Percentiles rank a stretch among this genome's conserved stretches.
Conservation (phyloP, 2,888 invertebrate species). For the Mythimna loreyi region DNA sequence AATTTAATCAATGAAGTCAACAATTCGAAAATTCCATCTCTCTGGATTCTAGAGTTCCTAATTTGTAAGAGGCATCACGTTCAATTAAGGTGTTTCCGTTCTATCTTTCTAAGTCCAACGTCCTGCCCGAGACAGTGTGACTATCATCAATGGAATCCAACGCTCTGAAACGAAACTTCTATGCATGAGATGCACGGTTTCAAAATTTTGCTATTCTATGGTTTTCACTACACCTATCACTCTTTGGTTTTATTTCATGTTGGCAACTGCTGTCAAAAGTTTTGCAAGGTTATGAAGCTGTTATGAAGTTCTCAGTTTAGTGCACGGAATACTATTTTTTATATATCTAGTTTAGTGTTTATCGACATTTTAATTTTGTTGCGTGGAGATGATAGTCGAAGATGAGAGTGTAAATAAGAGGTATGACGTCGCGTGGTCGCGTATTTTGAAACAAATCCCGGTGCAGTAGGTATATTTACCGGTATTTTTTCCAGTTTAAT, state of each 20-base stretch:
- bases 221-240: too few relatives aligned
- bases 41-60: too few relatives aligned
- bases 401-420: slow-evolving; percentile 15
- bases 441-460: slow-evolving; percentile 11
- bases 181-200: neutral
- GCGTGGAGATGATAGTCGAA: neutral
- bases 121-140: too few relatives aligned
- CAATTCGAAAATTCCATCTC: too few relatives aligned
- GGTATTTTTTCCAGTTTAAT: neutral
- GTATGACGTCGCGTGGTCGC: neutral
- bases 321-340: too few relatives aligned
- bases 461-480: neutral
- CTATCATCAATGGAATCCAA: neutral
- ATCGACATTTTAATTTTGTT: neutral
- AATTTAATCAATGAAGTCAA: too few relatives aligned
- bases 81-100: too few relatives aligned
- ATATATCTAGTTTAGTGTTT: too few relatives aligned
- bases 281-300: neutral
- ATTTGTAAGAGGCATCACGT: too few relatives aligned
- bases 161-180: neutral
- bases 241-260: slow-evolving; percentile 1
- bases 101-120: too few relatives aligned
- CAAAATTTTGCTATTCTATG: neutral
- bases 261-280: slow-evolving; percentile 19
- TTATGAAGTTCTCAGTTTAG: slow-evolving; percentile 3